Base-by-base conservation (phyloP, 2,888 invertebrate genomes). In the Branchellion lobata region DNA sequence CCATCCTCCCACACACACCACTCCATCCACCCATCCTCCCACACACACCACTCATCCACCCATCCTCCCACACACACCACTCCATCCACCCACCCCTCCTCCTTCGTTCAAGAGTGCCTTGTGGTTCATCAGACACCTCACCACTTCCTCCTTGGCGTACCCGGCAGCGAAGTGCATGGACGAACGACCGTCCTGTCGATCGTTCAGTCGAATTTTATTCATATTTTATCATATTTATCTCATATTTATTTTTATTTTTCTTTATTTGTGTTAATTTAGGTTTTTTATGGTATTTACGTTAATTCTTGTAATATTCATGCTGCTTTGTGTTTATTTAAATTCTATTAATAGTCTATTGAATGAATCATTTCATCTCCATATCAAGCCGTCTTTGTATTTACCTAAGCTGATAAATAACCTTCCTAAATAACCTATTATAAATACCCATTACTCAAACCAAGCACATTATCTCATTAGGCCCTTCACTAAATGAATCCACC, bases 121-220 rank as follows among this genome's bases (percentile, higher is more conserved):
- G 87, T 94, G 94, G 79, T 92, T 91, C 79, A 98, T 90, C 71
- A 99, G 90, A 77, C 94, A 89, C 86, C 95, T 94, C 85, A 98
- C 93, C 86, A 96, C 93, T 87, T 98, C 96, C 88, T 97, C 97
- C 84, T 95, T 91, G 79, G 95, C 94, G 88, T 94, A 93, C 92
- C 94, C 93, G 33, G 96, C 94, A 21, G 96, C 94, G 87, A 96
- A 93, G 89, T 98, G 97, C 78, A 96, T 91, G 47, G 93, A 94
- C 89, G 95, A 96, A 90, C 94, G 93, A 88, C 95, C 95, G 88
- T 98, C 98, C 97, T 98, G 75, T n/a, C 33, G 29, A 77, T 3
- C 5, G 8, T 2, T n/a, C 21, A 72, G n/a, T 72, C n/a, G 14
- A 11, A n/a, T 29, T 1, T 18, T 34, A 2, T 72, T 27, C 2